Conservation (phyloP, 2,888 invertebrate species). For the Helleia helle region DNA sequence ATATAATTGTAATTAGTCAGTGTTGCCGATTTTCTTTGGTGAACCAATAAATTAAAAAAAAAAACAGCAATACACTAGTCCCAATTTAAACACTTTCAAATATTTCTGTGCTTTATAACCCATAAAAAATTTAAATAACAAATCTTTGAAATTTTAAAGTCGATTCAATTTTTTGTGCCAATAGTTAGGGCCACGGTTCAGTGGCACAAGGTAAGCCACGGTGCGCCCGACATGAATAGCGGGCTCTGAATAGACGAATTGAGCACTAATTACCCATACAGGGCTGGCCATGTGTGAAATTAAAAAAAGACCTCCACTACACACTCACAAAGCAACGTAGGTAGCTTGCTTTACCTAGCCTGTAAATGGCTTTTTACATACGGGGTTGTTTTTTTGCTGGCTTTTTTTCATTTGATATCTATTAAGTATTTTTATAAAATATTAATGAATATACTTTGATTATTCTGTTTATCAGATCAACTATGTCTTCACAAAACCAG, state of each 20-base stretch:
- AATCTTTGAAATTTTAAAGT: not conserved
- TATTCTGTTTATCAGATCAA: no score
- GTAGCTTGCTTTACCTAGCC: not conserved
- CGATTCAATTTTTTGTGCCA: conserved; percentile 10
- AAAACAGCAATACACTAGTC: no score
- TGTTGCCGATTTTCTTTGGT: no score
- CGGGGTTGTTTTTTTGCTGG: not conserved
- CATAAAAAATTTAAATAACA: not conserved
- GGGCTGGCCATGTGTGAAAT: conserved; percentile 58
- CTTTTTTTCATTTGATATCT: not conserved
- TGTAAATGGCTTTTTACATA: not conserved
- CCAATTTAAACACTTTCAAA: no score
- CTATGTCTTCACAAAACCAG: no score
- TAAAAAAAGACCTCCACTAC: conserved; percentile 48
- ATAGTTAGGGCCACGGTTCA: conserved; percentile 20
- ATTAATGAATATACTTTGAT: no score
- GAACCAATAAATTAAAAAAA: no score
- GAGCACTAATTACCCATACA: conserved; percentile 70
- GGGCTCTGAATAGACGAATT: conserved; percentile 58
- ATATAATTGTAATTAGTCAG: no score
- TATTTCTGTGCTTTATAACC: no score
- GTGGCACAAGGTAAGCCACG: conserved; percentile 8
- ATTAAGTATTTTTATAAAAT: no score
- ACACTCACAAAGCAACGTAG: conserved; percentile 14
- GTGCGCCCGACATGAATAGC: conserved; percentile 39